A percentile compares a stretch with the other conserved stretches of the same genome.
These are phyloP conservation scores for Esperia sulphurella DNA, from an alignment of 2,888 invertebrate species.

Conservation along the genomic window DNA sequence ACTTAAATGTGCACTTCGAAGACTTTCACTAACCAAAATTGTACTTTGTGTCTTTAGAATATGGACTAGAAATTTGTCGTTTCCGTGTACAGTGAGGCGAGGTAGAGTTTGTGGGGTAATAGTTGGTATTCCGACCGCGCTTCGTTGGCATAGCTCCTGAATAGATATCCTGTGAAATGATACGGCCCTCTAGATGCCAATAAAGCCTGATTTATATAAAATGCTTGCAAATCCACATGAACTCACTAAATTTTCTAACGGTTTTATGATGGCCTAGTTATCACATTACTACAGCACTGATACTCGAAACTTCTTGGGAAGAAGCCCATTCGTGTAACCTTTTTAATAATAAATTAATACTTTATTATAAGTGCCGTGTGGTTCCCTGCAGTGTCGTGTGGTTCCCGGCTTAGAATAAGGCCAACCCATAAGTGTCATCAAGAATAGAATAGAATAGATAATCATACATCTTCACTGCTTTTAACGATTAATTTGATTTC, in stretches of 20 bases:
- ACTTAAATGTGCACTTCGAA: slow-evolving; percentile 4
- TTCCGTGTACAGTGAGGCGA: slow-evolving; percentile 3
- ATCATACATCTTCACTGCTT: too few relatives aligned
- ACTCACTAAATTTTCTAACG: slow-evolving; percentile 11
- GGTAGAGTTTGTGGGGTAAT: slow-evolving; percentile 20
- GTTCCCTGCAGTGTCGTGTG: too few relatives aligned
- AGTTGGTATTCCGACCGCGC: slow-evolving; percentile 60
- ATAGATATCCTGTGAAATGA: slow-evolving; percentile 72
- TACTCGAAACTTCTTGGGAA: too few relatives aligned
- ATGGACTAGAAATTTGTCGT: slow-evolving; percentile 14
- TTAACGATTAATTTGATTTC: too few relatives aligned
- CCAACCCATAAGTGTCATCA: too few relatives aligned
- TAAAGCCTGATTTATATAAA: slow-evolving; percentile 69
- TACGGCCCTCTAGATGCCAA: slow-evolving; percentile 68
- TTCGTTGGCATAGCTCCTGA: slow-evolving; percentile 62
- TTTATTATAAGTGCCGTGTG: too few relatives aligned
- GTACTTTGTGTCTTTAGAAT: slow-evolving; percentile 12
- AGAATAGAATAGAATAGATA: too few relatives aligned
- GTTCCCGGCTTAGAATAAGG: too few relatives aligned
- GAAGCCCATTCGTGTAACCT: too few relatives aligned
- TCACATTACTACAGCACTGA: too few relatives aligned
- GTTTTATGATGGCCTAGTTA: background rate
- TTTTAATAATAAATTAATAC: too few relatives aligned
- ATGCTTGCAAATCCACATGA: slow-evolving; percentile 45
- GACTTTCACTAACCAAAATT: slow-evolving; percentile 12